Conservation (phyloP, 2,113 vertebrate species). For the Prionailurus bengalensis region DNA sequence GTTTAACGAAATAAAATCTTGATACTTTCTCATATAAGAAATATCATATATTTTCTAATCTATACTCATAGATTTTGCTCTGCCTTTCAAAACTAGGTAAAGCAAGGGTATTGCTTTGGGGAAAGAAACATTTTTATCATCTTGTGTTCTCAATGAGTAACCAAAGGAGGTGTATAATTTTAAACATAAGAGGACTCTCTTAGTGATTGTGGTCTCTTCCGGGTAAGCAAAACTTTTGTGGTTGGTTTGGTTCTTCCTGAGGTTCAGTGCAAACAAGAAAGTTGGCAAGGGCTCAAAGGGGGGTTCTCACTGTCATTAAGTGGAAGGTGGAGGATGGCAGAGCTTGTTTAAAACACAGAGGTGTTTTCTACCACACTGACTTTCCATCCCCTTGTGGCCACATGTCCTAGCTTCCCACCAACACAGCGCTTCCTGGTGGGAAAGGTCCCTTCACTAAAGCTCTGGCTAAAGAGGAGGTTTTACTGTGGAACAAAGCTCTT, state of each 20-base stretch:
- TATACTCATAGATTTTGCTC: background rate
- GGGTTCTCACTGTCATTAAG: background rate
- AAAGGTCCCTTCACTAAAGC: background rate
- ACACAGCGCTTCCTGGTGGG: background rate
- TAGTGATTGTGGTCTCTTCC: background rate
- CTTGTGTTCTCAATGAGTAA: background rate
- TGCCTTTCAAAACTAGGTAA: slow-evolving; percentile 23
- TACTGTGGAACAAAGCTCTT: background rate
- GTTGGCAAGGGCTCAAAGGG: background rate
- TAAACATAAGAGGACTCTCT: background rate
- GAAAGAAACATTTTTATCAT: background rate
- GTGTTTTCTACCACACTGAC: background rate
- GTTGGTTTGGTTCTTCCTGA: background rate
- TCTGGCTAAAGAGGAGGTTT: background rate
- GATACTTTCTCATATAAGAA: background rate
- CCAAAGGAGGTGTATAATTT: background rate
- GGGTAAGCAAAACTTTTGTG: background rate
- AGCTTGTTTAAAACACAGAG: background rate
- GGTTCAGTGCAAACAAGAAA: background rate
- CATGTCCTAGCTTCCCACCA: background rate
- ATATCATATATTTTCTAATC: background rate
- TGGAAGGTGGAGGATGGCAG: background rate
- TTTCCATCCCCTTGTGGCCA: background rate
- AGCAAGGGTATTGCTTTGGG: background rate
- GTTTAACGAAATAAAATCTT: background rate